phyloP scores from a whole-genome alignment of 2,113 vertebrate species.

The Eptesicus fuscus region DNA sequence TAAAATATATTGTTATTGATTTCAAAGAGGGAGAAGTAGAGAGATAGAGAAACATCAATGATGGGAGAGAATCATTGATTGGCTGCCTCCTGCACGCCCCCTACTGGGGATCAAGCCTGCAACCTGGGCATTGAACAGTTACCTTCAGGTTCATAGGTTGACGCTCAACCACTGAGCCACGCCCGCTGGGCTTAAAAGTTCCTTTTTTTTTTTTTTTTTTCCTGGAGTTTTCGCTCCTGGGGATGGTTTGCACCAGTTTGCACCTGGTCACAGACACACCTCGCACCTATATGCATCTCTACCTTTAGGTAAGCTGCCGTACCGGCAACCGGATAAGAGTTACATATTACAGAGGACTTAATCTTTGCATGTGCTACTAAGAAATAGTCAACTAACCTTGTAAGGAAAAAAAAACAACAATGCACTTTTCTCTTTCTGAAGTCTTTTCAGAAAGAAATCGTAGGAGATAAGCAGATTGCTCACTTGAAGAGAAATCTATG shows the following conservation, averaged over 20 bases:
- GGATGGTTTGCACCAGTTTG: conserved; percentile 65
- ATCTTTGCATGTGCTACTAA: conserved; percentile 57
- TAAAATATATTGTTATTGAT: no score
- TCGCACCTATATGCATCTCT: conserved; percentile 56
- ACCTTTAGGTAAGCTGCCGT: conserved; percentile 23
- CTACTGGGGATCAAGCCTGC: not conserved
- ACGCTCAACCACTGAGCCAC: not conserved
- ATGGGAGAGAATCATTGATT: not conserved
- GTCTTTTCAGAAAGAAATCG: conserved; percentile 29
- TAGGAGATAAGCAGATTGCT: not conserved
- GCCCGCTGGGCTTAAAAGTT: not conserved
- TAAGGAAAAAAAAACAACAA: not conserved
- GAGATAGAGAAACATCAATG: not conserved
- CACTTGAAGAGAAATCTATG: not conserved
- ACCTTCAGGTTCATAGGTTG: not conserved
- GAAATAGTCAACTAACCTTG: conserved; percentile 54
- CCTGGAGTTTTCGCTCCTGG: not conserved
- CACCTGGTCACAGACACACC: conserved; percentile 57
- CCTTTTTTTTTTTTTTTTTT: not conserved
- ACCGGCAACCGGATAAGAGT: conserved; percentile 15
- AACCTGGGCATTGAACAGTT: no score
- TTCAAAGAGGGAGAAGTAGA: no score
- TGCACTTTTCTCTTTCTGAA: conserved; percentile 9
- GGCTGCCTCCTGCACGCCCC: not conserved
- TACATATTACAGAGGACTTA: conserved; percentile 49